Conservation (phyloP, 1,140 invertebrate genomes). For the Hylaeus anthracinus region DNA sequence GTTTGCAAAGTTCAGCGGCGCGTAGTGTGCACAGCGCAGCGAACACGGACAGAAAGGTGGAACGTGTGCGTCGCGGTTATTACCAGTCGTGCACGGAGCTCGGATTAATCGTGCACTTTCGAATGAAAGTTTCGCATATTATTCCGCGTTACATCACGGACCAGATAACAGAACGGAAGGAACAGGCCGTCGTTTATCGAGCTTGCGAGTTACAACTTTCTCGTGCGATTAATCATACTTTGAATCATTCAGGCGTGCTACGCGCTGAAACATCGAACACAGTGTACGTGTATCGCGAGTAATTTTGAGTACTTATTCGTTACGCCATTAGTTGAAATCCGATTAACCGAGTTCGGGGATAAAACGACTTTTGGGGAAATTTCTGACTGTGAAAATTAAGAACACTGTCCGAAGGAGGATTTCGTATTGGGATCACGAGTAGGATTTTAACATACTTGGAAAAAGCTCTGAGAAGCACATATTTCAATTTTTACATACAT, state of each 20-base stretch:
- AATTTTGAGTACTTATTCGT: neutral
- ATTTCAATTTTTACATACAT: no score
- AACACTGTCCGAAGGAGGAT: no score
- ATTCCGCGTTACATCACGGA: slow-evolving; percentile 47
- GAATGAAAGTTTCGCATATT: slow-evolving; percentile 57
- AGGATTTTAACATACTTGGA: no score
- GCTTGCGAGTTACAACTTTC: slow-evolving; percentile 41
- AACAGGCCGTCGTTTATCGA: slow-evolving; percentile 47
- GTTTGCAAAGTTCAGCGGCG: neutral
- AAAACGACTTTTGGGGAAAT: no score
- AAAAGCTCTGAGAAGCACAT: no score
- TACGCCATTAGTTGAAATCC: neutral
- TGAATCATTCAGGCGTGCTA: neutral
- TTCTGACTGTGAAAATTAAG: no score
- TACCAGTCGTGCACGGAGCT: slow-evolving; percentile 27
- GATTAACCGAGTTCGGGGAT: neutral
- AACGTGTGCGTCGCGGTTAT: slow-evolving; percentile 35
- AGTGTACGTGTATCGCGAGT: neutral
- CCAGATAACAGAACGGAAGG: slow-evolving; percentile 56
- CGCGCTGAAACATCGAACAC: neutral
- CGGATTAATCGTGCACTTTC: slow-evolving; percentile 53
- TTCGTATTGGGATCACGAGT: no score
- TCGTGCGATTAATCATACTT: slow-evolving; percentile 44
- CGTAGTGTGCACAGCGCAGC: neutral
- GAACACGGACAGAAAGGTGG: neutral